Percentiles rank a stretch among this genome's conserved stretches.
Evolutionary conservation across 2,797 vertebrate genomes (phyloP).

Genomic region (Anabacerthia variegaticeps): DNA sequence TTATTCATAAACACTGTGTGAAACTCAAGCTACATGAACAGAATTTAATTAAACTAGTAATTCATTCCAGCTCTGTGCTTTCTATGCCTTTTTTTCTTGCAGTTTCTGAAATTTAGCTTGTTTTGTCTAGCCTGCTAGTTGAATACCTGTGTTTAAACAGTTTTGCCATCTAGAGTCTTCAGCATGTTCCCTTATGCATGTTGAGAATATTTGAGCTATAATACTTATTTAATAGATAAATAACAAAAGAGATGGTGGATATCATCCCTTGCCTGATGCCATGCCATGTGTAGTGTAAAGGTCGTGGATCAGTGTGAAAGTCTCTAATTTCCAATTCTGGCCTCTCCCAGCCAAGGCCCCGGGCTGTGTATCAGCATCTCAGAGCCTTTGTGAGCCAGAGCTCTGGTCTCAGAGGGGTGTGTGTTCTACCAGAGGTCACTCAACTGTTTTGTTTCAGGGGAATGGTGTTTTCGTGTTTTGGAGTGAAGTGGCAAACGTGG

Average conservation of each 20-base stretch:
- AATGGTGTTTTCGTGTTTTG: not conserved
- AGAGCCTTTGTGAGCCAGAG: not conserved
- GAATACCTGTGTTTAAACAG: not conserved
- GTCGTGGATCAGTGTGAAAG: not conserved
- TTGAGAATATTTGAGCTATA: not conserved
- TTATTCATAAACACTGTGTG: conserved; percentile 9
- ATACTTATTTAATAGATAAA: not conserved
- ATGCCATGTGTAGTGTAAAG: not conserved
- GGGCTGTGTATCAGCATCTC: not conserved
- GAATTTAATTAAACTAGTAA: conserved; percentile 15
- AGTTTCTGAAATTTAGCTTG: not conserved
- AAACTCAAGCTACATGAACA: not conserved
- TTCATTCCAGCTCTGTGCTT: not conserved
- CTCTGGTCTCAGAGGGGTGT: not conserved
- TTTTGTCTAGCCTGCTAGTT: not conserved
- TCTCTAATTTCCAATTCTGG: not conserved
- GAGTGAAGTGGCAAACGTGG: not conserved
- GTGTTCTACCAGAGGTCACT: not conserved
- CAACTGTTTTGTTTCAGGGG: not conserved
- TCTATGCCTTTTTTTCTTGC: not conserved
- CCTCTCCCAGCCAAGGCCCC: not conserved
- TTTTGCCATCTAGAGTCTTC: not conserved
- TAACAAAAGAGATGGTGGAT: not conserved
- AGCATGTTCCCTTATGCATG: not conserved
- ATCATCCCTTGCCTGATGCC: not conserved